Conservation (phyloP, 2,797 vertebrate genomes). For the Xiphorhynchus erythropygius region DNA sequence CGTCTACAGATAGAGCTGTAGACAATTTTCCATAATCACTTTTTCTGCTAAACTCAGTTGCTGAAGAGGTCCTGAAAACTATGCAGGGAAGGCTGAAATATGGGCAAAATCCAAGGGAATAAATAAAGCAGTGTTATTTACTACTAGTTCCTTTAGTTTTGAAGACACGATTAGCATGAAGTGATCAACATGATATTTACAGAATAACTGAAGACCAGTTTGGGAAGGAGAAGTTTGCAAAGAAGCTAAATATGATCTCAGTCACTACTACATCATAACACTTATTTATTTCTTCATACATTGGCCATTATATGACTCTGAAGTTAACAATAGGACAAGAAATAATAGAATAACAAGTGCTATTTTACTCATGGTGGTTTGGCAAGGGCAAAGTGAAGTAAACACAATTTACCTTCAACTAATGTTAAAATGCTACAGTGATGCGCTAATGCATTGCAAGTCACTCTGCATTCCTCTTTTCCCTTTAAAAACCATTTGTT, state of each 20-base stretch:
- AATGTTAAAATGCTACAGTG: neutral
- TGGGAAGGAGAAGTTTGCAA: neutral
- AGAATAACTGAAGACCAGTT: neutral
- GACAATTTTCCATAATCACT: neutral
- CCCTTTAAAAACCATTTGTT: neutral
- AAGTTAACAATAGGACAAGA: neutral
- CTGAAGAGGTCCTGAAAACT: neutral
- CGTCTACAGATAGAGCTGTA: neutral
- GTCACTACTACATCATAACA: neutral
- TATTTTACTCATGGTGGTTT: neutral
- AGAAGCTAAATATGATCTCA: neutral
- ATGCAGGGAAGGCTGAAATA: neutral
- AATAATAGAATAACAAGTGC: neutral
- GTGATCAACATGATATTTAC: neutral
- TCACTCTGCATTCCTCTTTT: neutral
- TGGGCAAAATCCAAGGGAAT: neutral
- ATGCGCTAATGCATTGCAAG: neutral
- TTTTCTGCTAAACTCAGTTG: neutral
- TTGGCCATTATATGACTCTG: neutral
- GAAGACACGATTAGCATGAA: neutral
- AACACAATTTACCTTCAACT: neutral
- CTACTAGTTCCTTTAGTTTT: neutral
- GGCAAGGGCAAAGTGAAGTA: neutral
- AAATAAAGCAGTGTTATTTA: neutral
- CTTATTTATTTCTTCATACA: neutral